Evolutionary conservation across 2,888 invertebrate genomes (phyloP).

Genomic region (Anagyrus pseudococci): DNA sequence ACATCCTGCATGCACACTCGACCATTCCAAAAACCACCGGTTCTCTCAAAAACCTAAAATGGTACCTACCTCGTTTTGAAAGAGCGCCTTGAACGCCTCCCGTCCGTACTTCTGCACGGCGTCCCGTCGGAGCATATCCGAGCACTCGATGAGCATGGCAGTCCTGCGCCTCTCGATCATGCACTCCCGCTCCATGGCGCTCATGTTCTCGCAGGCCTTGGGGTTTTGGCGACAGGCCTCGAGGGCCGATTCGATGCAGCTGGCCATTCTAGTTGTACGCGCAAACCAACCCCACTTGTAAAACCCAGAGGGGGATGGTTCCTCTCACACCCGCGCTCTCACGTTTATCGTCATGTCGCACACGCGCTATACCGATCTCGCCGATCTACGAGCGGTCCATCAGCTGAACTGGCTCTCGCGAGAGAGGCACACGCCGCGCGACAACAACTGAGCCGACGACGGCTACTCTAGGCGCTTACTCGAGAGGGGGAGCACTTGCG

Average conservation of each 20-base stretch:
- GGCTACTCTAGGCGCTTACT: no score
- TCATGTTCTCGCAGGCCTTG: conserved; percentile 58
- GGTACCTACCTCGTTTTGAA: conserved; percentile 72
- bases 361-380: no score
- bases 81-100: conserved; percentile 71
- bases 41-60: no score
- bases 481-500: not conserved
- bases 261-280: not conserved
- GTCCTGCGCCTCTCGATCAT: conserved; percentile 69
- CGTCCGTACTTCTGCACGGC: conserved; percentile 67
- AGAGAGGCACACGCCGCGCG: no score
- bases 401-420: no score
- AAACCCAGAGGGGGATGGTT: not conserved
- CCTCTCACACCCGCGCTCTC: not conserved
- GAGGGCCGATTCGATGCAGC: not conserved
- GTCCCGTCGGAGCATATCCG: conserved; percentile 71
- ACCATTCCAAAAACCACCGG: no score
- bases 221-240: not conserved
- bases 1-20: no score
- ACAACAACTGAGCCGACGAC: no score
- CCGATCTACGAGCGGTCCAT: no score
- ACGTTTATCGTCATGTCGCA: conserved; percentile 18
- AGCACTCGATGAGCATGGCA: conserved; percentile 70
- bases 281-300: not conserved
- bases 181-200: conserved; percentile 76